A percentile compares a stretch with the other conserved stretches of the same genome.
Conservation (phyloP, 2,888 invertebrate genomes). For the Mythimna impura region DNA sequence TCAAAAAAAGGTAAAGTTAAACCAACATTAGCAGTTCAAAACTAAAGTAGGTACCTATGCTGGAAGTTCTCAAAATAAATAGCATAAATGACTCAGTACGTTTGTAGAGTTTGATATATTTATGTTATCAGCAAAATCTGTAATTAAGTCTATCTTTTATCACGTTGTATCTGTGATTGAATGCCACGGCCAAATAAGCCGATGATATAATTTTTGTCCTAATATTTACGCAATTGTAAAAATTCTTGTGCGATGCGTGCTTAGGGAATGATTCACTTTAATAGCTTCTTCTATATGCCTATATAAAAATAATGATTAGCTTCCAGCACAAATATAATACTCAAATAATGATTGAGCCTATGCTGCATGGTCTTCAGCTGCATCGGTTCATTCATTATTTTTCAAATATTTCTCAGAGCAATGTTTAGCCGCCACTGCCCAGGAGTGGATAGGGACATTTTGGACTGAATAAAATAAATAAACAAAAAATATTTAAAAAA, state of each 20-base stretch:
- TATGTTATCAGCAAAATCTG: conserved; percentile 6
- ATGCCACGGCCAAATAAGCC: conserved; percentile 24
- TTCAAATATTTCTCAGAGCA: too few species aligned
- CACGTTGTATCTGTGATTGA: conserved; percentile 21
- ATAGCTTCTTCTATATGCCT: too few species aligned
- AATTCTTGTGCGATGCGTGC: not conserved
- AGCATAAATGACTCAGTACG: not conserved
- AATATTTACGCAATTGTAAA: conserved; percentile 22
- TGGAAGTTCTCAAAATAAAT: not conserved
- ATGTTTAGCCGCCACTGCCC: too few species aligned
- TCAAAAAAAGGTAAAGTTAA: too few species aligned
- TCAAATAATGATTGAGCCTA: too few species aligned
- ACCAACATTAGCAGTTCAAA: not conserved
- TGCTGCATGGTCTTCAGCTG: too few species aligned
- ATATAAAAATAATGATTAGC: too few species aligned
- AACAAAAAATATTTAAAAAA: too few species aligned
- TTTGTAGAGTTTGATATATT: not conserved
- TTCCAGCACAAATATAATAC: too few species aligned
- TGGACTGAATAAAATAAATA: too few species aligned
- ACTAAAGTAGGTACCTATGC: not conserved
- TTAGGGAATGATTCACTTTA: not conserved
- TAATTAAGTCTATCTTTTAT: conserved; percentile 11
- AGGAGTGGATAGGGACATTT: too few species aligned
- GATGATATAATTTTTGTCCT: not conserved
- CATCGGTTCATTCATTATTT: too few species aligned